These are phyloP conservation scores for Cosmia trapezina DNA, from an alignment of 2,888 invertebrate genomes.

Conservation along the genomic window DNA sequence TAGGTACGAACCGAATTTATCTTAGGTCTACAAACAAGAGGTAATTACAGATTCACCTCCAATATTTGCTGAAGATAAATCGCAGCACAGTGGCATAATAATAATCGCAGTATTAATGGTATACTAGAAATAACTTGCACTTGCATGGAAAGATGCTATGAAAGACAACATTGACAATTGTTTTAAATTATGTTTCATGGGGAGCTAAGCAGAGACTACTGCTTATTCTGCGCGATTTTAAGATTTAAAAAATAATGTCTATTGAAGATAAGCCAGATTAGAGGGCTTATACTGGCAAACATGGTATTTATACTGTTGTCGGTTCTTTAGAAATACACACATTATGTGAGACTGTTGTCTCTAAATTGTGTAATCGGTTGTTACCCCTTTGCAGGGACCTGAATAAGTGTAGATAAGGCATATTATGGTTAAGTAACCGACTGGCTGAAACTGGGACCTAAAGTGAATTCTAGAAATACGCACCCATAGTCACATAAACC, in stretches of 20 bases:
- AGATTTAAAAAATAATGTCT: slow-evolving; percentile 47
- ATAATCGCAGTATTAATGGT: slow-evolving; percentile 73
- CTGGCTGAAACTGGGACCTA: neutral
- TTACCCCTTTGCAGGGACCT: slow-evolving; percentile 25
- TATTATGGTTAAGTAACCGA: neutral
- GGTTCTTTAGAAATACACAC: slow-evolving; percentile 44
- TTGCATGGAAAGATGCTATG: slow-evolving; percentile 27
- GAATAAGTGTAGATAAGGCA: neutral
- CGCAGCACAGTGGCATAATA: slow-evolving; percentile 79
- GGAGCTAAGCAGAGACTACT: neutral
- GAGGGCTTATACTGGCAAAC: slow-evolving; percentile 52
- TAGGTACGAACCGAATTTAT: slow-evolving; percentile 80
- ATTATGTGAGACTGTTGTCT: slow-evolving; percentile 35
- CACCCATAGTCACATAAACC: neutral
- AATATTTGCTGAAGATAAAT: slow-evolving; percentile 87
- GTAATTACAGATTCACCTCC: slow-evolving; percentile 83
- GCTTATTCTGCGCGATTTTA: slow-evolving; percentile 21
- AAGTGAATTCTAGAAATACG: neutral
- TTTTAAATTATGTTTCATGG: slow-evolving; percentile 19
- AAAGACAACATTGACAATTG: slow-evolving; percentile 31
- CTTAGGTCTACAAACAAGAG: slow-evolving; percentile 82
- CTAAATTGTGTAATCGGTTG: slow-evolving; percentile 43
- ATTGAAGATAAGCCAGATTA: slow-evolving; percentile 61
- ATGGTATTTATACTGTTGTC: slow-evolving; percentile 51
- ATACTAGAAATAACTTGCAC: slow-evolving; percentile 61